A percentile compares a stretch with the other conserved stretches of the same genome.
phyloP scores from a whole-genome alignment of 2,888 invertebrate species.

The Argyra leucocephala region DNA sequence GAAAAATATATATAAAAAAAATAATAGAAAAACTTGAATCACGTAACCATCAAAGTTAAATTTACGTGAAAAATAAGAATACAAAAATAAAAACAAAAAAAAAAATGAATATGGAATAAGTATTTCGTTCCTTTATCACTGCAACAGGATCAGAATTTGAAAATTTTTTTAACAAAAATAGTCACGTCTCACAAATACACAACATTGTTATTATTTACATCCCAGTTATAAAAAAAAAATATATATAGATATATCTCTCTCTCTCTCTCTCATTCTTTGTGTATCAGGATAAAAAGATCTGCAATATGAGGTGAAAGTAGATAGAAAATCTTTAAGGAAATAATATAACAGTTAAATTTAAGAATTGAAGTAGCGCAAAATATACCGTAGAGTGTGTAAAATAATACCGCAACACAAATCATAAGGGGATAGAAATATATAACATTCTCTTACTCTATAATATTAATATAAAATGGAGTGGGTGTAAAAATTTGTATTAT shows the following conservation, averaged over 20 bases:
- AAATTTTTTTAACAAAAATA: neutral
- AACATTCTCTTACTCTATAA: no score
- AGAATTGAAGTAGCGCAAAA: neutral
- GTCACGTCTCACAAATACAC: conserved; percentile 1
- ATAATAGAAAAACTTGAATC: neutral
- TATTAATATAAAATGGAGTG: no score
- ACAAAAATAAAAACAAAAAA: neutral
- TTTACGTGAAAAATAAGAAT: neutral
- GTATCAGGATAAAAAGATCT: neutral
- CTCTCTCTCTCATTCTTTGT: no score
- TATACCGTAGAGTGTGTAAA: neutral
- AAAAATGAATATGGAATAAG: neutral
- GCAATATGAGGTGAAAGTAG: neutral
- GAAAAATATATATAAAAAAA: neutral
- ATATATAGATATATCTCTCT: no score
- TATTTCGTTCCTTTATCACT: neutral
- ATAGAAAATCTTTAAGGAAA: neutral
- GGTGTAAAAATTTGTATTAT: no score
- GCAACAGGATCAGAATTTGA: neutral
- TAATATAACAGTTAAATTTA: neutral
- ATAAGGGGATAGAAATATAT: neutral
- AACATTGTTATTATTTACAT: conserved; percentile 6
- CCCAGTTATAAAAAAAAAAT: neutral
- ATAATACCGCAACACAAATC: neutral
- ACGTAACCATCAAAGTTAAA: neutral